phyloP scores from a whole-genome alignment of 2,797 vertebrate genomes.

The Melanotaenia boesemani region DNA sequence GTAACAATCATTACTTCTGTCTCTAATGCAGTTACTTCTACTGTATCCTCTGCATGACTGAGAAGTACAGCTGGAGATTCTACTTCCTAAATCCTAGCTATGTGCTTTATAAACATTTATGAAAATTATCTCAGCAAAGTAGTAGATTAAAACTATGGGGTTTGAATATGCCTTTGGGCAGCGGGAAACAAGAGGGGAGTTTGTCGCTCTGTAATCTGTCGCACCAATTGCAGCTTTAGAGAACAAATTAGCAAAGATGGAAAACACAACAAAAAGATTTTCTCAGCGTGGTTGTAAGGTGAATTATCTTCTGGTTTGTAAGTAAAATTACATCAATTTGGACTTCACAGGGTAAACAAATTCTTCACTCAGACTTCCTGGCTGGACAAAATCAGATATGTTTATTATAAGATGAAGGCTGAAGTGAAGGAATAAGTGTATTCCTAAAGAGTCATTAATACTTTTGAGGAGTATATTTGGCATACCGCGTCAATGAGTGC shows the following conservation, averaged over 20 bases:
- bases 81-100: neutral
- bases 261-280: conserved; percentile 26
- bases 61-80: conserved; percentile 8
- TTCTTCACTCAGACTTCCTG: neutral
- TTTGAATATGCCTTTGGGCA: conserved; percentile 25
- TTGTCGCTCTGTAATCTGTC: conserved; percentile 35
- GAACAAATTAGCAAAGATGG: conserved; percentile 40
- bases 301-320: neutral
- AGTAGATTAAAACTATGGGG: conserved; percentile 28
- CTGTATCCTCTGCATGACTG: neutral
- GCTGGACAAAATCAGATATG: neutral
- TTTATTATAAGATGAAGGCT: neutral
- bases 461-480: neutral
- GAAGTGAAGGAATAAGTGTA: too few relatives aligned
- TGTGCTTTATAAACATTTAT: conserved; percentile 4
- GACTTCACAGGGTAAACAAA: conserved; percentile 26
- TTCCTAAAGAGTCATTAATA: too few relatives aligned
- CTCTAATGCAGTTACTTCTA: neutral
- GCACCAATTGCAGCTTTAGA: conserved; percentile 27
- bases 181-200: conserved; percentile 28
- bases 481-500: neutral
- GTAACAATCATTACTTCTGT: neutral
- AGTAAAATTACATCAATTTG: conserved; percentile 30
- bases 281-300: neutral
- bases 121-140: conserved; percentile 37